Base-by-base conservation (phyloP, 2,888 invertebrate genomes). In the Dioctria linearis region DNA sequence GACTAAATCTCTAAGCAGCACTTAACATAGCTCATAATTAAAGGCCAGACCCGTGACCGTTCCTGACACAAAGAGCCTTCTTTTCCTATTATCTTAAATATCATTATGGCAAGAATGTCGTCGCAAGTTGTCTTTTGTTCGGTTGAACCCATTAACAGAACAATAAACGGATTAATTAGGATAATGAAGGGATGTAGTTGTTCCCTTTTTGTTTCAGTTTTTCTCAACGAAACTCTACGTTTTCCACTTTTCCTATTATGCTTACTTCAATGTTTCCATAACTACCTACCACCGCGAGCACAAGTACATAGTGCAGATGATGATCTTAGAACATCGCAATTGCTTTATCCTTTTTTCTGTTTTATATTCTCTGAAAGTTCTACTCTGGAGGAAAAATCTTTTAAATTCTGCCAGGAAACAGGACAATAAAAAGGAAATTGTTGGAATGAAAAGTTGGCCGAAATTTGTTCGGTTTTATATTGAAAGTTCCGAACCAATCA, bases 161-260 rank as follows among this genome's bases (percentile, higher is more conserved):
- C 82, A 82, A 82, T 82, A 82, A 82, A 80, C 82, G 82, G 82
- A 82, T 82, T 82, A 82, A 82, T 82, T 82, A 82, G 82, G 82
- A 82, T 82, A 82, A 82, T 82, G 82, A 82, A 82, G 80, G 81
- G 80, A 75, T 80, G 80, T 82, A 79, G 66, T 78, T 80, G 73
- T 78, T 78, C 73, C 78, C 46, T 78, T 78, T 79, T 78, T 54
- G 42, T 2, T 40, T 43, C 42, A 11, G 49, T 46, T 46, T 46
- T 46, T 46, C 49, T 1, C 9, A 6, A 13, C 66, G 2, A 25
- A 11, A 46, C 71, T 51, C 5, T 3, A 46, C 8, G 3, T 43
- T 54, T 73, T 54, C 40, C 13, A 5, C 9, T 59, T 46, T 43
- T 61, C 9, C 46, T 59, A 46, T 59, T 75, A 39, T 61, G 4